Conservation (phyloP, 2,797 vertebrate species). For the Simalia tracyae region DNA sequence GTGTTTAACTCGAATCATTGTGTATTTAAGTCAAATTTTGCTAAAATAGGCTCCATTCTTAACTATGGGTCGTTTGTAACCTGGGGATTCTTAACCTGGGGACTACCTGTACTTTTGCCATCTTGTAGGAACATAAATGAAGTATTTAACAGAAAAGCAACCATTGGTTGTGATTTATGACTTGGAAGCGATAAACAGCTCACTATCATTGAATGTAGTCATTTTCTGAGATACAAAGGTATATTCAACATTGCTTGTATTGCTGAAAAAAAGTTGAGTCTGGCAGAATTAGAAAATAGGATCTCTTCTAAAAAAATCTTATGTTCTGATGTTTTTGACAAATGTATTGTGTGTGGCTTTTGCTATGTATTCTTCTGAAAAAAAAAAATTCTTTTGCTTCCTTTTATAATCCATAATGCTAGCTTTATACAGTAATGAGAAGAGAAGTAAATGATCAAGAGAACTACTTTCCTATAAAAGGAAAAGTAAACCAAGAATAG, state of each 20-base stretch:
- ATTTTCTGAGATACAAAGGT: neutral
- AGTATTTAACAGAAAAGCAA: neutral
- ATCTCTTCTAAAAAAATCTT: slow-evolving; percentile 21
- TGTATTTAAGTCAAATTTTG: too few species aligned
- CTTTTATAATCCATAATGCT: slow-evolving; percentile 18
- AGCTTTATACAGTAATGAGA: neutral
- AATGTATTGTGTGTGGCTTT: neutral
- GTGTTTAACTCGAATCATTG: too few species aligned
- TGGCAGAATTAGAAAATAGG: slow-evolving; percentile 19
- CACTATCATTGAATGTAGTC: slow-evolving; percentile 2
- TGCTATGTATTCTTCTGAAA: neutral
- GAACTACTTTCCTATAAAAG: neutral
- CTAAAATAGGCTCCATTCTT: too few species aligned
- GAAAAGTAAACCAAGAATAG: neutral
- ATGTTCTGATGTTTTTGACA: slow-evolving; percentile 19
- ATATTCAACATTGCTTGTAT: neutral
- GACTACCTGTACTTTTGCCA: neutral
- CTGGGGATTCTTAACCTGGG: too few species aligned
- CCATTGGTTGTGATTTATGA: neutral
- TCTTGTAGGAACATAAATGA: neutral
- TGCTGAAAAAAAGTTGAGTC: slow-evolving; percentile 1
- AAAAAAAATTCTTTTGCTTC: slow-evolving; percentile 1
- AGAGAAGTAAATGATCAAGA: neutral
- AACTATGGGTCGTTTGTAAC: too few species aligned
- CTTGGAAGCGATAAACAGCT: neutral